Evolutionary conservation across 2,113 vertebrate genomes (phyloP), one percentile per base, ranked within the genome.

Genomic region (Caretta caretta): DNA sequence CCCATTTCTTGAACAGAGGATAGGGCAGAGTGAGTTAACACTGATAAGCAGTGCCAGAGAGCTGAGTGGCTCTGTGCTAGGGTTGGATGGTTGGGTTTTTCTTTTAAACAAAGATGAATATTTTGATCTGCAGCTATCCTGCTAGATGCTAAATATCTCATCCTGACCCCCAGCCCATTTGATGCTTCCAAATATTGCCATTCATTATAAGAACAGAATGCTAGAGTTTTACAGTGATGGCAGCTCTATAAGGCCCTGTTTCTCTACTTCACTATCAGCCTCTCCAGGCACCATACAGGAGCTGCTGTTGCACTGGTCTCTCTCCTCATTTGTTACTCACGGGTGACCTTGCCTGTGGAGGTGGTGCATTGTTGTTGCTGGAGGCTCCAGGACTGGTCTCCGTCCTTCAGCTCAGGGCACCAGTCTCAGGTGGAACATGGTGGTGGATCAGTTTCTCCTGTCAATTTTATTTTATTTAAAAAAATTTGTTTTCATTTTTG

Each of bases 1-100:
- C 0, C 0, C 69, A n/a, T 81, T 90, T 38, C 5, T 80, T 50
- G 3, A 5, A 79, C 4, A 38, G 29, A 46, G 38, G 24, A 24
- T 20, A 25, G n/a, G 42, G 22, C 72, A 76, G 69, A 22, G 22
- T 46, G 38, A 76, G 38, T 76, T 76, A 38, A 42, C 11, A 6
- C 17, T 46, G 20, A 2, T 25, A 25, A 25, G 72, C 72, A 24
- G 19, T 24, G 38, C 22, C n/a, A 75, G 72, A 42, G 72, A 42
- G n/a, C 3, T 25, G n/a, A 42, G 10, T 42, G 38, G 10, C 9
- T 46, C 38, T 76, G 22, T 24, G 38, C 22, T 46, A 42, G 24
- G 31, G 7, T 62, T 62, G 8, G 14, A 69, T 19, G 16, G 1
- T 20, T n/a, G 31, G 35, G 62, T 69, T 69, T 69, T 69, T 69